Percentiles rank a stretch among this genome's conserved stretches.
Conservation (phyloP, 2,888 invertebrate species). For the Ochropleura leucogaster region DNA sequence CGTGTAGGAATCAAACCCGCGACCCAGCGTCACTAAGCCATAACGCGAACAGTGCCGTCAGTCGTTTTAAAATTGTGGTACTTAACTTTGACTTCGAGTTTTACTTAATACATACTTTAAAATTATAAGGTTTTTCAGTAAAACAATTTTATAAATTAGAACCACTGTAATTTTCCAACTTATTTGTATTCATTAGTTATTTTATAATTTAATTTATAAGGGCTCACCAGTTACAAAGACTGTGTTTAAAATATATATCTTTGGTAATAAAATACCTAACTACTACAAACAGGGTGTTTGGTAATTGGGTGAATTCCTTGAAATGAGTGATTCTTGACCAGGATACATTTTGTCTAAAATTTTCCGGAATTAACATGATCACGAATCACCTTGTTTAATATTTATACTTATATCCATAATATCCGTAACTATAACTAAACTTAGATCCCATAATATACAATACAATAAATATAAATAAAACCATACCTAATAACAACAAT, state of each 20-base stretch:
- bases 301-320: no score
- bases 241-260: no score
- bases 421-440: conserved; percentile 17
- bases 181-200: neutral
- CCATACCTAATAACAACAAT: conserved; percentile 23
- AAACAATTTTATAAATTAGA: neutral
- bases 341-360: no score
- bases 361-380: no score
- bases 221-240: no score
- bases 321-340: no score
- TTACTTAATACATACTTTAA: neutral
- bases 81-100: neutral
- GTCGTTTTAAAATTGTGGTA: no score
- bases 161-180: neutral
- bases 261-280: no score
- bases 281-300: no score
- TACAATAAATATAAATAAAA: conserved; percentile 23
- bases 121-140: neutral
- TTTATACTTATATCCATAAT: conserved; percentile 37
- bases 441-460: conserved; percentile 9
- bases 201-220: neutral
- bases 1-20: no score
- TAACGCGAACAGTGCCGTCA: no score
- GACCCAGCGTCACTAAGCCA: no score
- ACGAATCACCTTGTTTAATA: neutral